Percentiles rank a stretch among this genome's conserved stretches.
These are phyloP conservation scores for Drosophila simulans DNA, from an alignment of 1,140 invertebrate species.

Conservation along the genomic window DNA sequence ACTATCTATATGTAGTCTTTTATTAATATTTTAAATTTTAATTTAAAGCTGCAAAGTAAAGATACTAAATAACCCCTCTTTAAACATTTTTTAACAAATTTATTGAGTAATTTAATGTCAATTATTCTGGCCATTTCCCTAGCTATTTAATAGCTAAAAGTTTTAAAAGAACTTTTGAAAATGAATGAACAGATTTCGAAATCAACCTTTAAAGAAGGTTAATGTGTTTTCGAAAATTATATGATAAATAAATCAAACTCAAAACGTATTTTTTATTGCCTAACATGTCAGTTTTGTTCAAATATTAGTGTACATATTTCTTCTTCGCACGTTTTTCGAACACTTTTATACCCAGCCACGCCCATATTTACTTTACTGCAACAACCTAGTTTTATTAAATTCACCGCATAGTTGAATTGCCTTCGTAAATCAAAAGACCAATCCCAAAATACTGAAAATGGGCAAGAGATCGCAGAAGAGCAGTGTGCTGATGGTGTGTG, in stretches of 20 bases:
- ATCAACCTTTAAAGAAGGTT: not conserved
- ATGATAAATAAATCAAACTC: not conserved
- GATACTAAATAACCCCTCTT: too few relatives aligned
- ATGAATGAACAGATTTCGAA: too few relatives aligned
- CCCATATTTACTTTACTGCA: not conserved
- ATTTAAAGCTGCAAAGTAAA: too few relatives aligned
- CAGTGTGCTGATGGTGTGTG: slow-evolving; percentile 85
- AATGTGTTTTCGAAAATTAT: not conserved
- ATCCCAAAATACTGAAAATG: slow-evolving; percentile 19
- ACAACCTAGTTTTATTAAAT: not conserved
- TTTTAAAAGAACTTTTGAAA: too few relatives aligned
- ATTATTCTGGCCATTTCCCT: too few relatives aligned
- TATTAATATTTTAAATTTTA: too few relatives aligned
- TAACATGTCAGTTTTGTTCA: slow-evolving; percentile 1
- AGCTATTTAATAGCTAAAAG: too few relatives aligned
- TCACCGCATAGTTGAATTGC: not conserved
- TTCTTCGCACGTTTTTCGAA: slow-evolving; percentile 15
- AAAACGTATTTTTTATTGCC: not conserved
- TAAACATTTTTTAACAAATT: too few relatives aligned
- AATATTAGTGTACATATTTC: not conserved
- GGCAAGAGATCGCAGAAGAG: slow-evolving; percentile 22
- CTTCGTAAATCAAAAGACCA: not conserved
- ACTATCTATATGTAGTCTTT: too few relatives aligned
- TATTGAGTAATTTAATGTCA: too few relatives aligned
- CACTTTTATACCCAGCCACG: slow-evolving; percentile 9